Evolutionary conservation across 64 coral and sea anemone species (phyloP).

Genomic region (Cladopsammia gracilis): DNA sequence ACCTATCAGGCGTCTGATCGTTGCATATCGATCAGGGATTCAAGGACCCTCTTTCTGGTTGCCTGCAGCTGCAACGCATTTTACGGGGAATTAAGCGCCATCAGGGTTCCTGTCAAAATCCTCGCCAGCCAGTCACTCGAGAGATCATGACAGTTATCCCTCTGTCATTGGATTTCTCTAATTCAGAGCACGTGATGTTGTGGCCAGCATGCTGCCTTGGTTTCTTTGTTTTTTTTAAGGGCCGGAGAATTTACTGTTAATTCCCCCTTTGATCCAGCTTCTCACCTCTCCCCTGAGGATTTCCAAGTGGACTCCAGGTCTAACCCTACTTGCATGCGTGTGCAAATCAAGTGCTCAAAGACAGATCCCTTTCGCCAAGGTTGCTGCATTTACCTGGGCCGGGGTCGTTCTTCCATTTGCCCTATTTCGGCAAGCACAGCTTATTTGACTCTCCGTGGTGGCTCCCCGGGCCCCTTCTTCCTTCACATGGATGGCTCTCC

Average conservation of each 20-base stretch:
- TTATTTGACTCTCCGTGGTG: not conserved
- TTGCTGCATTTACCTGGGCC: constrained; percentile 2
- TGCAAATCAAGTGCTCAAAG: constrained; percentile 26
- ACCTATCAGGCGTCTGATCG: not conserved
- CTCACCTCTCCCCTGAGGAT: not conserved
- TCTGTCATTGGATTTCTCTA: not conserved
- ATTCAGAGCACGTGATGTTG: constrained; percentile 3
- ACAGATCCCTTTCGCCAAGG: constrained; percentile 27
- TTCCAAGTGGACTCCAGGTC: not conserved
- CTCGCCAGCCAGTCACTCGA: not conserved
- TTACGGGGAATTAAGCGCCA: not conserved
- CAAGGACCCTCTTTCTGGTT: not conserved
- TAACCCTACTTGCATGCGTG: not conserved
- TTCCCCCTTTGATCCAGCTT: constrained; percentile 3
- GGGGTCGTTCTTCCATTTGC: not conserved
- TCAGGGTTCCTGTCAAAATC: not conserved
- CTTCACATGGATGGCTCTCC: not conserved
- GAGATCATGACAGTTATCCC: not conserved
- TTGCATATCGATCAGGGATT: constrained; percentile 13
- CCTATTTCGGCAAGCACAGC: not conserved
- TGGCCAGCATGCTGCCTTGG: constrained; percentile 6
- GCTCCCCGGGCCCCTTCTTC: not conserved
- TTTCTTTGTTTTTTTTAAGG: constrained; percentile 17
- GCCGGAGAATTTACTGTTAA: not conserved
- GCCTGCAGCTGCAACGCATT: not conserved